phyloP scores from a whole-genome alignment of 2,888 invertebrate species.

The Papilio elwesi region DNA sequence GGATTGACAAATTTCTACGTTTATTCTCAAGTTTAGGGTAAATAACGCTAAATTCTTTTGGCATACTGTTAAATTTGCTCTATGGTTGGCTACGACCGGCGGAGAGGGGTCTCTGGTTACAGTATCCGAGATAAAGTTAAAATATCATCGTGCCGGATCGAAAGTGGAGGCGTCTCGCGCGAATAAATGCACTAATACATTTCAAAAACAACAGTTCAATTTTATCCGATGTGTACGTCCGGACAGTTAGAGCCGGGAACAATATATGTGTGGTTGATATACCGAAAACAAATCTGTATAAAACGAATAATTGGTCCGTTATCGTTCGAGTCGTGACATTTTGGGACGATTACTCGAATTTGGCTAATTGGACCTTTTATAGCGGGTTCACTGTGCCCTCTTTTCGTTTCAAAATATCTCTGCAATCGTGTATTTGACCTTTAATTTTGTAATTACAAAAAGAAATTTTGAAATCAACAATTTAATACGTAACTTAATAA shows the following conservation, averaged over 20 bases:
- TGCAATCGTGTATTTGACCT: background rate
- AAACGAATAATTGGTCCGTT: slow-evolving; percentile 31
- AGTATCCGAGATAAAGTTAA: slow-evolving; percentile 78
- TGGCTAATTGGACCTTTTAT: slow-evolving; percentile 36
- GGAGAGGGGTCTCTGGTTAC: slow-evolving; percentile 66
- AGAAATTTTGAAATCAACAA: background rate
- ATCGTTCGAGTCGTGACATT: slow-evolving; percentile 28
- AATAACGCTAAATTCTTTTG: background rate
- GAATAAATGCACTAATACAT: slow-evolving; percentile 79
- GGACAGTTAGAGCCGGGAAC: slow-evolving; percentile 20
- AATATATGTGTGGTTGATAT: background rate
- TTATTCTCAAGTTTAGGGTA: background rate
- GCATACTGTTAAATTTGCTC: slow-evolving; percentile 44
- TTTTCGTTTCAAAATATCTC: slow-evolving; percentile 10
- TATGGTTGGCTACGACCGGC: slow-evolving; percentile 44
- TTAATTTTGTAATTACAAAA: slow-evolving; percentile 1
- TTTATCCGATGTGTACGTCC: slow-evolving; percentile 52
- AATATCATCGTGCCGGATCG: slow-evolving; percentile 79
- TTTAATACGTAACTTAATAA: slow-evolving; percentile 17
- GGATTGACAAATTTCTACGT: too few relatives aligned
- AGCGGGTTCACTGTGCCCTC: background rate
- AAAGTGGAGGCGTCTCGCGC: slow-evolving; percentile 66
- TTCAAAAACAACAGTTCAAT: slow-evolving; percentile 78
- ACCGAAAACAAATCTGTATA: slow-evolving; percentile 8
- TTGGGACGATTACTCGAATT: slow-evolving; percentile 28